Evolutionary conservation across 2,888 invertebrate genomes (phyloP), one percentile per base, ranked within the genome.

Genomic region (Alviniconcha strummeri): DNA sequence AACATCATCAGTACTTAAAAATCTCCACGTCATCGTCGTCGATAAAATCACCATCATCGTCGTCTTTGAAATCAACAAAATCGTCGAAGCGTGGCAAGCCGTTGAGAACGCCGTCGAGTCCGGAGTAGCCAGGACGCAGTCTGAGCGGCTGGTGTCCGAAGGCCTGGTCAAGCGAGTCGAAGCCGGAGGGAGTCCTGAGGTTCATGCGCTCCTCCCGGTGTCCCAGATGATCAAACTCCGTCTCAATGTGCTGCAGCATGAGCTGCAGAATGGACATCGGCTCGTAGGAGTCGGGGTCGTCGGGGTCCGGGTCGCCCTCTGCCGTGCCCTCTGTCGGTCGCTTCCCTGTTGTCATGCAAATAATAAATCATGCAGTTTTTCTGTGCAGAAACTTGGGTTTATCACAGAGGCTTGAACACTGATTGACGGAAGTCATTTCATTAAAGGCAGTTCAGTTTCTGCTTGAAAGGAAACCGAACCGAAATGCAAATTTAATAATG

Each of bases 141-240:
- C 52, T 77, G 78, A 83, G 78, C 7, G 77, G 57, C 4, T 1
- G 17, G 6, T 52, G 76, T 57, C 77, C 75, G 9, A 52, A 57
- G 5, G 36, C 19, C 17, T 19, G 88, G 76, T 91, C 92, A 8
- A 92, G 90, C 17, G 76, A 54, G 82, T 74, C 82, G 11, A 67
- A 76, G 36, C 60, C 52, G 54, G 76, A 36, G 9, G 64, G 52
- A 36, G 67, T 52, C 5, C 19, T 19, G 36, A 67, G 15, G 54
- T 74, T 15, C 19, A n/a, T 11, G n/a, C 64, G 57, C 19, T 75
- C 67, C 0, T 54, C 11, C 36, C 36, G 36, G 36, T 36, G 1
- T n/a, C 54, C 75, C 81, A 81, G 64, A 52, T 75, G 64, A 9
- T 75, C 75, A 7, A 81, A 75, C 64, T 81, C 81, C 8, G 74